Conservation (phyloP, 2,797 vertebrate genomes). For the Gymnodraco acuticeps region DNA sequence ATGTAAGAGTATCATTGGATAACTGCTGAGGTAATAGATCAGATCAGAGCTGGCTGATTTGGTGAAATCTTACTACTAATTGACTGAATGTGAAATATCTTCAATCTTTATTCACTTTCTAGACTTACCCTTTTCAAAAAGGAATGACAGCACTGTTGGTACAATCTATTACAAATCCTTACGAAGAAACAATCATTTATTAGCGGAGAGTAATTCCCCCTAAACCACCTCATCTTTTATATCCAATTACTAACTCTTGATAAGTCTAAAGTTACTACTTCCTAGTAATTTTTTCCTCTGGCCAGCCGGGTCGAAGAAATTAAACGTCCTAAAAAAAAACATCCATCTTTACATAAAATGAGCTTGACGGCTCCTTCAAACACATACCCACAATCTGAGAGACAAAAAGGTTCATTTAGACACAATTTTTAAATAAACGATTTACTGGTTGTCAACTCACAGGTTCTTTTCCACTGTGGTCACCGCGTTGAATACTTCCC, state of each 20-base stretch:
- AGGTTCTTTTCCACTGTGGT: not conserved
- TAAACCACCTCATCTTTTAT: not conserved
- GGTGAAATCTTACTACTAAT: not conserved
- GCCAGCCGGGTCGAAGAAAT: not conserved
- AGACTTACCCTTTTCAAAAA: not conserved
- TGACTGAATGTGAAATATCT: not conserved
- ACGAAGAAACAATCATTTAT: not conserved
- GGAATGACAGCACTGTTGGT: not conserved
- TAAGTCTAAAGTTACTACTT: not conserved
- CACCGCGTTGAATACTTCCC: not conserved
- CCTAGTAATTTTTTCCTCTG: not conserved
- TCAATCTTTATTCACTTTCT: not conserved
- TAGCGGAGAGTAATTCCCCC: not conserved
- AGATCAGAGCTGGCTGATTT: not conserved
- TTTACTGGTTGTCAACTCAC: not conserved
- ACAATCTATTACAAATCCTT: not conserved
- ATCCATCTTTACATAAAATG: not conserved
- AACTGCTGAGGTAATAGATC: not conserved
- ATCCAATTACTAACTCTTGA: not conserved
- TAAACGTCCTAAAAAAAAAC: not conserved
- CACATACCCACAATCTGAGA: not conserved
- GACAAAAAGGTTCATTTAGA: not conserved
- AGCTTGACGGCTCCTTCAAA: not conserved
- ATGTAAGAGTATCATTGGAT: not conserved
- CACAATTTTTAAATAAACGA: not conserved